Conservation (phyloP, 2,113 vertebrate genomes). For the Capra hircus region DNA sequence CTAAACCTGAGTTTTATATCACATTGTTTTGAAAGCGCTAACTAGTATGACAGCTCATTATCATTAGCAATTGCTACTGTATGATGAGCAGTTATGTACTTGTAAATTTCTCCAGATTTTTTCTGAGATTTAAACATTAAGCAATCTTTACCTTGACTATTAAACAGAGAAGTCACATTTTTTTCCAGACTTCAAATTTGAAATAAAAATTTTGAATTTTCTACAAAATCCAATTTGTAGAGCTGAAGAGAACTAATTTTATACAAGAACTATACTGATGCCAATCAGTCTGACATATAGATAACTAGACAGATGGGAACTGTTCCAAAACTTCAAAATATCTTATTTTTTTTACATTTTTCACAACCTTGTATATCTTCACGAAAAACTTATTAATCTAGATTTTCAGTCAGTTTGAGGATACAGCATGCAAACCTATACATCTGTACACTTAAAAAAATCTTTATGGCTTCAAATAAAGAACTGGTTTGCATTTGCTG, state of each 20-base stretch:
- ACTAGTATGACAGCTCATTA: background rate
- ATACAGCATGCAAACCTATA: background rate
- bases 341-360: background rate
- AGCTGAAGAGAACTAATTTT: conserved; percentile 21
- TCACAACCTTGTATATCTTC: background rate
- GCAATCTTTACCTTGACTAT: background rate
- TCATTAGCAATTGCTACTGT: background rate
- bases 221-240: background rate
- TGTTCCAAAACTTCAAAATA: background rate
- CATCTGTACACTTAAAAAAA: background rate
- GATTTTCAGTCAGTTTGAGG: conserved; percentile 13
- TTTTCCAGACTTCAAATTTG: background rate
- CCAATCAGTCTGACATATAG: background rate
- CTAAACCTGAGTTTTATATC: background rate
- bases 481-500: conserved; percentile 14
- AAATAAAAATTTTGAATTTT: conserved; percentile 28
- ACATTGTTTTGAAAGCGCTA: background rate
- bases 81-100: background rate
- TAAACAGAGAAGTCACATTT: background rate
- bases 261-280: background rate
- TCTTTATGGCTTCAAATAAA: background rate
- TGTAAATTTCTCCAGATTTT: background rate
- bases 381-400: conserved; percentile 1
- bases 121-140: conserved; percentile 32
- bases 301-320: background rate